Conservation (phyloP, 92 coral and sea anemone species). For the Parazoanthus swiftii region DNA sequence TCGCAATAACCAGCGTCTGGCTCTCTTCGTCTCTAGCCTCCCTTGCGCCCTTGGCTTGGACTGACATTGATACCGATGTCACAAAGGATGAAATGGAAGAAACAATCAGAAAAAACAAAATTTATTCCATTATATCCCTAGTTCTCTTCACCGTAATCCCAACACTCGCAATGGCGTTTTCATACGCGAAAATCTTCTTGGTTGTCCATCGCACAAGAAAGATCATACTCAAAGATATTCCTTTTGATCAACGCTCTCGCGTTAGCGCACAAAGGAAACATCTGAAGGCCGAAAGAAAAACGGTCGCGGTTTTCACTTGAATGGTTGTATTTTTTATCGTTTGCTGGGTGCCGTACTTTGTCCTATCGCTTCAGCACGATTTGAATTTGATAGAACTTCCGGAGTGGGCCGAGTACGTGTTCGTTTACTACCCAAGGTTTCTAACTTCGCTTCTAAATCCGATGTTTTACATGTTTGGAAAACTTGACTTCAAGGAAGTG, state of each 20-base stretch:
- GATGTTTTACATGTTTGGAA: conserved; percentile 63
- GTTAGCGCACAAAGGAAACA: not conserved
- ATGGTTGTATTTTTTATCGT: conserved; percentile 60
- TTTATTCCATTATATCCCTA: conserved; percentile 36
- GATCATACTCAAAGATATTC: conserved; percentile 46
- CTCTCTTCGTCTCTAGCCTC: not conserved
- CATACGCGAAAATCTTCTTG: conserved; percentile 43
- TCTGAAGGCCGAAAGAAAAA: conserved; percentile 63
- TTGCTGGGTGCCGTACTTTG: conserved; percentile 74
- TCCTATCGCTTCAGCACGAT: conserved; percentile 45
- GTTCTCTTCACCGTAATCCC: conserved; percentile 46
- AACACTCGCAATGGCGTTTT: conserved; percentile 40
- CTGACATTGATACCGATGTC: not conserved
- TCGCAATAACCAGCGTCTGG: not conserved
- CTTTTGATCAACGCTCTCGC: conserved; percentile 13
- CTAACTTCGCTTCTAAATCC: conserved; percentile 70
- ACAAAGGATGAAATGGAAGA: not conserved
- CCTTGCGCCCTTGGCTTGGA: not conserved
- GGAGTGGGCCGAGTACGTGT: conserved; percentile 60
- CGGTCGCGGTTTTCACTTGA: conserved; percentile 60
- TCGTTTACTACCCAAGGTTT: conserved; percentile 64
- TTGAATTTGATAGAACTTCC: conserved; percentile 39
- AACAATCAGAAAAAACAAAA: not conserved
- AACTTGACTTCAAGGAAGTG: conserved; percentile 71
- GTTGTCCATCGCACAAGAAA: conserved; percentile 50